Percentiles rank a stretch among this genome's conserved stretches.
Conservation (phyloP, 2,797 vertebrate species). For the Poeciliopsis presidionis region DNA sequence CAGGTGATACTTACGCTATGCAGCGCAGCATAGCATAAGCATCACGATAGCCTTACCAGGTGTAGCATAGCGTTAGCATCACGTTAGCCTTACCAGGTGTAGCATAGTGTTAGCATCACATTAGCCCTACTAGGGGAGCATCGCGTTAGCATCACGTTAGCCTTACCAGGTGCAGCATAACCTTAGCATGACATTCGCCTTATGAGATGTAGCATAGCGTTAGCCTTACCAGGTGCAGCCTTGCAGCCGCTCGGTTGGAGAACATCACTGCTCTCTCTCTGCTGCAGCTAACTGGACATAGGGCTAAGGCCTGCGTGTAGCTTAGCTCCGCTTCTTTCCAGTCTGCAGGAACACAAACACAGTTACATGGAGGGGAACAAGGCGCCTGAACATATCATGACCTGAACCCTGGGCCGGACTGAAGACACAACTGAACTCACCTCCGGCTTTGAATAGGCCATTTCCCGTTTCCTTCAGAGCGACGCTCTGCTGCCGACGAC, state of each 20-base stretch:
- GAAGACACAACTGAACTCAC: slow-evolving; percentile 46
- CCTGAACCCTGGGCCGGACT: neutral
- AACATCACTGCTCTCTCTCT: slow-evolving; percentile 88
- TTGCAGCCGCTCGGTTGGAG: slow-evolving; percentile 93
- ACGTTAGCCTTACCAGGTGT: no score
- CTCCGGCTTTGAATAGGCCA: slow-evolving; percentile 74
- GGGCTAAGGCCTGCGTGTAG: slow-evolving; percentile 85
- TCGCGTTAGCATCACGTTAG: no score
- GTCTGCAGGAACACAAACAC: slow-evolving; percentile 72
- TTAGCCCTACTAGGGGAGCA: slow-evolving; percentile 81
- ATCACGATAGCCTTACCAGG: no score
- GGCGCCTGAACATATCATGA: neutral
- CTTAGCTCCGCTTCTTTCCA: slow-evolving; percentile 84
- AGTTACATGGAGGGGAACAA: neutral
- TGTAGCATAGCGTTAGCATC: no score
- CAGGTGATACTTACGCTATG: no score
- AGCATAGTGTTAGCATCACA: neutral
- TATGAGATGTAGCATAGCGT: no score
- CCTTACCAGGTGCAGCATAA: no score
- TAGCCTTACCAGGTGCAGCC: slow-evolving; percentile 84
- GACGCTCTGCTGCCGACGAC: slow-evolving; percentile 68
- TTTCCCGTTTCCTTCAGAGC: slow-evolving; percentile 77
- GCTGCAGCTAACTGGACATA: slow-evolving; percentile 87
- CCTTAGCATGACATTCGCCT: no score
- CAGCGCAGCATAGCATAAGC: no score